Evolutionary conservation across 35 echinoderm and acorn worm genomes (phyloP).

Genomic region (Holothuria glaberrima): DNA sequence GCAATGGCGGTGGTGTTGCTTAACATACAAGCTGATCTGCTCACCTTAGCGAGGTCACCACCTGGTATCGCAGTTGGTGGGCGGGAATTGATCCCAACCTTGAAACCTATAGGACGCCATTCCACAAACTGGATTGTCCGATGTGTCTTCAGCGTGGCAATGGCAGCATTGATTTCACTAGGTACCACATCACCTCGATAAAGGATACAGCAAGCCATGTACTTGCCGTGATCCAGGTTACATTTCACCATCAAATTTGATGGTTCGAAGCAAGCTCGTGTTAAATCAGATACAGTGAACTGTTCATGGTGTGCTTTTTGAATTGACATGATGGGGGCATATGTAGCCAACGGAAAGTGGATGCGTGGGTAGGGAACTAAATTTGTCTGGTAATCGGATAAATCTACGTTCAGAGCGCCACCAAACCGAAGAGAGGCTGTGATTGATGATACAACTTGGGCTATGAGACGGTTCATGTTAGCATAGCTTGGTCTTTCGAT

Average conservation of each 20-base stretch:
- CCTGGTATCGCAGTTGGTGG: conserved; percentile 58
- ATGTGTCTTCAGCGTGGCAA: conserved; percentile 68
- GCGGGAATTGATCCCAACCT: conserved; percentile 60
- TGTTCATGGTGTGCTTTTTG: conserved; percentile 78
- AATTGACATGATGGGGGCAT: conserved; percentile 64
- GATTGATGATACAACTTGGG: conserved; percentile 51
- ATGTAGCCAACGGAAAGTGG: conserved; percentile 69
- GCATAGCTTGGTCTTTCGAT: conserved; percentile 49
- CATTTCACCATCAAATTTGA: conserved; percentile 73
- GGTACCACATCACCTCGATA: conserved; percentile 76
- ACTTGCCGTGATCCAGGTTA: conserved; percentile 63
- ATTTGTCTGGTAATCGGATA: conserved; percentile 75
- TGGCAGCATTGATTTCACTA: conserved; percentile 70
- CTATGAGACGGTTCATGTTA: conserved; percentile 56
- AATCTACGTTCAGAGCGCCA: conserved; percentile 72
- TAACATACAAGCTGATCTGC: conserved; percentile 56
- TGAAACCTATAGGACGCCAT: conserved; percentile 62
- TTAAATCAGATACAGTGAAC: conserved; percentile 59
- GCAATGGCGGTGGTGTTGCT: conserved; percentile 78
- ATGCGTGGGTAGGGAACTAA: conserved; percentile 74
- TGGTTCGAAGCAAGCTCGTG: conserved; percentile 69
- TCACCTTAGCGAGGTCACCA: conserved; percentile 70
- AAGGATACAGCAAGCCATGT: conserved; percentile 77
- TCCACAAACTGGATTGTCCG: conserved; percentile 67
- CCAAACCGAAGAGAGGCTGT: conserved; percentile 73